Evolutionary conservation across 2,113 vertebrate species (phyloP).

Genomic region (Pristiophorus japonicus): DNA sequence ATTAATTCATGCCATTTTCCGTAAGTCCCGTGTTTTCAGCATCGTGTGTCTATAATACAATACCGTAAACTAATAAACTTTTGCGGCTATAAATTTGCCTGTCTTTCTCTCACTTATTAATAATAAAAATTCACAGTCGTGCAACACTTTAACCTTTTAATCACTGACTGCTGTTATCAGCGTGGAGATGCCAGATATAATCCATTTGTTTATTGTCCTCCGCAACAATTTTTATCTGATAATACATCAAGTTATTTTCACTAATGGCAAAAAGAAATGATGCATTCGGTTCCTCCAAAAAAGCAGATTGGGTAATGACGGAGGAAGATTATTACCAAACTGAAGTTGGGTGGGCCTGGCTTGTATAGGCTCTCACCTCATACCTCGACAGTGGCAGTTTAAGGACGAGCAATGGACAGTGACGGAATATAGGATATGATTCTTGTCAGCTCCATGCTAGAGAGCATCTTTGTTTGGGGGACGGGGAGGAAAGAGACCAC

Average conservation of each 20-base stretch:
- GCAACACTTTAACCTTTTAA: conserved; percentile 36
- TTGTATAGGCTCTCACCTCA: neutral
- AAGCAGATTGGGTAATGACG: neutral
- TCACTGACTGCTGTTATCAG: conserved; percentile 31
- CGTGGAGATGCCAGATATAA: neutral
- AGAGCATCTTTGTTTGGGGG: neutral
- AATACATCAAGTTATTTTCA: neutral
- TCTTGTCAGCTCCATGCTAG: neutral
- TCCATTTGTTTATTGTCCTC: conserved; percentile 2
- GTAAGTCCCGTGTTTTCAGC: conserved; percentile 85
- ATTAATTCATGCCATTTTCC: conserved; percentile 98
- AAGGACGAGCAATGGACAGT: neutral
- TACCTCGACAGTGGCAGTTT: neutral
- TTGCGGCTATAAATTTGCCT: conserved; percentile 46
- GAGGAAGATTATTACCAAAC: neutral
- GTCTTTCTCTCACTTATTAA: conserved; percentile 34
- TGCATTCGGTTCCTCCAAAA: neutral
- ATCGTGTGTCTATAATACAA: conserved; percentile 59
- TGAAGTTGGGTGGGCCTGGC: neutral
- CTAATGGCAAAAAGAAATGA: neutral
- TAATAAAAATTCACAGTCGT: conserved; percentile 35
- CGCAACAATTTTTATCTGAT: neutral
- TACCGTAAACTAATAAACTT: conserved; percentile 84
- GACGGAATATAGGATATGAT: neutral
- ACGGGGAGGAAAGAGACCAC: neutral